Conservation (phyloP, 2,797 vertebrate species). For the Leptodactylus fallax region DNA sequence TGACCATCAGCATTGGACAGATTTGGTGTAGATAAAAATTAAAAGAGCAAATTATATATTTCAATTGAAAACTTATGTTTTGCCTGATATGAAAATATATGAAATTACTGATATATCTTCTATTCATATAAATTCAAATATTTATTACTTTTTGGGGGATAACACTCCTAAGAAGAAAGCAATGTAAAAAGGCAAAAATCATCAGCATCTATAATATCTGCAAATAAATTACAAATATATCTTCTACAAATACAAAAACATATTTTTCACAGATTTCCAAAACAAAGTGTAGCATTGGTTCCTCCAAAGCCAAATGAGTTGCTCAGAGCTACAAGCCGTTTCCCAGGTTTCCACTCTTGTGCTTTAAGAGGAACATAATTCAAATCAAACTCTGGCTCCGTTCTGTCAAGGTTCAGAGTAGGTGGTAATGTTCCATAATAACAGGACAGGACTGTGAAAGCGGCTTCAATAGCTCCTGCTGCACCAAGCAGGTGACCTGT, state of each 20-base stretch:
- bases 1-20: no score
- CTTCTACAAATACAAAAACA: neutral
- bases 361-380: constrained; percentile 88
- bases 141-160: no score
- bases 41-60: no score
- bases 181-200: no score
- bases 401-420: constrained; percentile 90
- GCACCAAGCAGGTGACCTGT: constrained; percentile 95
- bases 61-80: no score
- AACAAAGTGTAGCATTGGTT: constrained; percentile 93
- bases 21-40: no score
- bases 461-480: constrained; percentile 90
- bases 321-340: constrained; percentile 83
- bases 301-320: constrained; percentile 98
- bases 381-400: constrained; percentile 88
- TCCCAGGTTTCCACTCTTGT: constrained; percentile 82
- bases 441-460: constrained; percentile 91
- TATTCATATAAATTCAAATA: no score
- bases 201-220: neutral
- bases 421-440: constrained; percentile 87
- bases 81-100: no score
- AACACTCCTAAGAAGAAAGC: no score
- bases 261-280: constrained; percentile 71
- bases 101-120: no score
- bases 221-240: constrained; percentile 6